These are phyloP conservation scores for Lithobates pipiens DNA, from an alignment of 2,797 vertebrate species.

Conservation along the genomic window DNA sequence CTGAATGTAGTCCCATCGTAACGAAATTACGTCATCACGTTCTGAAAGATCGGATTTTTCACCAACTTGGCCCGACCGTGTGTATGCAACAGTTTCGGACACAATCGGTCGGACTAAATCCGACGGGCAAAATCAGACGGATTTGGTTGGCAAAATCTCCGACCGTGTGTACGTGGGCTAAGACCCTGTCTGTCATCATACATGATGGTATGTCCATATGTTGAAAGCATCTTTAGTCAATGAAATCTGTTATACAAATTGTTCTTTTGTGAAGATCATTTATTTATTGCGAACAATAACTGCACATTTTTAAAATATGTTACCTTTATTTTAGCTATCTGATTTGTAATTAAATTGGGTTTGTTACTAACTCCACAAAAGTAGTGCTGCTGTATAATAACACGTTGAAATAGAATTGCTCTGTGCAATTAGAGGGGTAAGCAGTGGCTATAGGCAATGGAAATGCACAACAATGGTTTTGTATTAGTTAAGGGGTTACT, in stretches of 20 bases:
- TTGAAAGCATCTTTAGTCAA: not conserved
- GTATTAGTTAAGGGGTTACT: not conserved
- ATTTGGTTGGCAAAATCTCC: no score
- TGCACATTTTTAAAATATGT: not conserved
- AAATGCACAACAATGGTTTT: constrained; percentile 26
- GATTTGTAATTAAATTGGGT: not conserved
- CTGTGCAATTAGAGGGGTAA: constrained; percentile 5
- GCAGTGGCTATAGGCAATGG: not conserved
- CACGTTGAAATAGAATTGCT: not conserved
- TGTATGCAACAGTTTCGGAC: no score
- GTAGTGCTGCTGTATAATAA: not conserved
- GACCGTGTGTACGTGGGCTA: no score
- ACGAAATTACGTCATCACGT: no score
- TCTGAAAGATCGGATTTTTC: no score
- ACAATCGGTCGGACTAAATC: no score
- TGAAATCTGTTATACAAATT: no score
- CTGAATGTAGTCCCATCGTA: no score
- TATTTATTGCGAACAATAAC: not conserved
- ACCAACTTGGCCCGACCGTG: no score
- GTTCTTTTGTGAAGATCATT: no score
- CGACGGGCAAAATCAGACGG: no score
- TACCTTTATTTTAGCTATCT: not conserved
- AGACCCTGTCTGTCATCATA: no score
- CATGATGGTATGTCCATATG: not conserved
- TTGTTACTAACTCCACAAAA: not conserved